These are phyloP conservation scores for Folsomia candida DNA, from an alignment of 2,888 invertebrate species.

Conservation along the genomic window DNA sequence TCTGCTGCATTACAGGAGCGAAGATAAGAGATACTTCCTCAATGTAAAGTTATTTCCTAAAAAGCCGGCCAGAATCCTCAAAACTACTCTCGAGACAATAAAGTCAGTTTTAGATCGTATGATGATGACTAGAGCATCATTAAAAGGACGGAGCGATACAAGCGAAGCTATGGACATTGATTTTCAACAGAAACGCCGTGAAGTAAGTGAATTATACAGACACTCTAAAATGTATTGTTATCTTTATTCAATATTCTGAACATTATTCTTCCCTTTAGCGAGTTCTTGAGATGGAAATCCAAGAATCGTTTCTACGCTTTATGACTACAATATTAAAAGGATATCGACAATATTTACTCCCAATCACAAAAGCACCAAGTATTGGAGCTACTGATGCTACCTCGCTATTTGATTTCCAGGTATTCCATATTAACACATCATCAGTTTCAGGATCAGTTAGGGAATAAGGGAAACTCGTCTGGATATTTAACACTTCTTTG, in stretches of 20 bases:
- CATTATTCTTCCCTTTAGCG: slow-evolving; percentile 60
- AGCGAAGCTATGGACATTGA: slow-evolving; percentile 73
- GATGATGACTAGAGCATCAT: slow-evolving; percentile 31
- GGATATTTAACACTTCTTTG: not conserved
- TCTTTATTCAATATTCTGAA: too few relatives aligned
- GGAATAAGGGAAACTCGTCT: not conserved
- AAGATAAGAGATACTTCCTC: slow-evolving; percentile 77
- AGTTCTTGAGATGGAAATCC: slow-evolving; percentile 86
- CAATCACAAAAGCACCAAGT: slow-evolving; percentile 90
- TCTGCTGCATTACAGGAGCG: slow-evolving; percentile 65
- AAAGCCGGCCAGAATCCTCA: slow-evolving; percentile 77
- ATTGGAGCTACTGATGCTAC: slow-evolving; percentile 92
- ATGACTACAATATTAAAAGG: slow-evolving; percentile 90
- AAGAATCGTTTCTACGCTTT: slow-evolving; percentile 94
- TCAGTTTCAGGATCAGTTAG: not conserved
- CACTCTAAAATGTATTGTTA: not conserved
- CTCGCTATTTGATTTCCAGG: slow-evolving; percentile 87
- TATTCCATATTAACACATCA: slow-evolving; percentile 15
- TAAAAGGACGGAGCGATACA: slow-evolving; percentile 47
- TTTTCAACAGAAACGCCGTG: slow-evolving; percentile 67
- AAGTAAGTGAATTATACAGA: slow-evolving; percentile 58
- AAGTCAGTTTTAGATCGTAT: slow-evolving; percentile 52
- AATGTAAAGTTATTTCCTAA: slow-evolving; percentile 76
- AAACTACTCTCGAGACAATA: slow-evolving; percentile 71
- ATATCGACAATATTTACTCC: slow-evolving; percentile 80